Base-by-base conservation (phyloP, 1,140 invertebrate genomes). In the Drosophila oshimai region DNA sequence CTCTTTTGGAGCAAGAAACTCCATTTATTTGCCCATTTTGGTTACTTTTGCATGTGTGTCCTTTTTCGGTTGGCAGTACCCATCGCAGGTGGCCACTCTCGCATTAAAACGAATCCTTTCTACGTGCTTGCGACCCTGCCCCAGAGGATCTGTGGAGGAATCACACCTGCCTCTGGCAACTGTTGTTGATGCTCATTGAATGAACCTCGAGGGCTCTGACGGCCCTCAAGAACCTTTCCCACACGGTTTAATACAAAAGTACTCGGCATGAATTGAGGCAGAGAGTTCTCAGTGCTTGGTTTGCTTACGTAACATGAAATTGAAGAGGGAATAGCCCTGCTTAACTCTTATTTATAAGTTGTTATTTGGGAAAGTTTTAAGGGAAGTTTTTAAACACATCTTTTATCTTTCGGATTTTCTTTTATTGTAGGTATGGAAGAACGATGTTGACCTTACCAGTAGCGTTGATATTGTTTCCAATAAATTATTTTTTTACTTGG, bases 61-160 rank as follows among this genome's bases (percentile, higher is more conserved):
- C 57, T 55, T 20, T 55, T 31, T 24, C 9, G 3, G 26, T 33
- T 44, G 37, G n/a, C 37, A 34, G 41, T 28, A 18, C 24, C 10
- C 28, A 26, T 46, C 49, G 44, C 53, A 55, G 78, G 26, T 77
- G 54, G 18, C 45, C 36, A 37, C 28, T 51, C 13, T 34, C 22
- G 70, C 50, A 84, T 83, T 78, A 77, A 83, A 74, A 64, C 39
- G 58, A 83, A 84, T 84, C 74, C 74, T 42, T 78, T 75, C 46
- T 83, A 83, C 78, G 78, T 83, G 78, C 69, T 31, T 45, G 73
- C 26, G 46, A 13, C 29, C 29, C 34, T 45, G 34, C 15, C 41
- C 42, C 42, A 34, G 13, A 47, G 72, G 57, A 79, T 57, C 46
- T 58, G 41, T 10, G 24, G 18, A 20, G 26, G 33, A 55, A 33